Evolutionary conservation across 1,140 invertebrate species (phyloP), one percentile per base, ranked within the genome.

Genomic region (Trinorchestia longiramus): DNA sequence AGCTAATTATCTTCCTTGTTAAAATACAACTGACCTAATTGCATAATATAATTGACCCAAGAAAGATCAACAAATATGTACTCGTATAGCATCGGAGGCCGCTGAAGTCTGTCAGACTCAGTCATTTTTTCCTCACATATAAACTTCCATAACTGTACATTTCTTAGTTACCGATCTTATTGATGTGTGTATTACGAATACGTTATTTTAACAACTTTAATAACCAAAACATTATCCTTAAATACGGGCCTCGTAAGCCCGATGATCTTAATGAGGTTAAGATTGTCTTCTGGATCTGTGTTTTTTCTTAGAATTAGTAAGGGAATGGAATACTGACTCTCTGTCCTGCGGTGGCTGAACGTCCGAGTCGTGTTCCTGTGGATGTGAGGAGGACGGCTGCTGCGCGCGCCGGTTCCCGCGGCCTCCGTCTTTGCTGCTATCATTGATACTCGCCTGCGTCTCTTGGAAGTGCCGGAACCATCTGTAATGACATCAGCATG

Each of bases 381-480:
- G 92, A 0, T 57, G 92, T 42, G 95, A 96, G 91, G 95, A 62
- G 45, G 95, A 62, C 91, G 95, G 57, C 90, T 47, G 92, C 95
- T 96, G 53, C 40, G 77, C 40, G 87, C 95, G 44, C 53, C 95
- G 40, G 90, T 42, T 95, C 45, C 90, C 43, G 43, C 92, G 92
- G 92, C 92, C 40, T 3, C 92, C 44, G 43, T 94, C 92, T 47
- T 45, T 94, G 92, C 43, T 47, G 92, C 47, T 94, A 44, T 94
- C 92, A 57, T 77, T 96, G 88, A 92, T 41, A n/a, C 90, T 96
- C 40, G 90, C 95, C 95, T 96, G 95, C 57, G 95, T 95, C 53
- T 96, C 95, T 87, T 96, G 95, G 42, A 96, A 77, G 91, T 96
- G 95, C 17, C 95, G 88, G 77, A 96, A 94, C 95, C 95, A 96